Percentiles rank a stretch among this genome's conserved stretches.
Conservation (phyloP, 2,888 invertebrate species). For the Campaea margaritaria region DNA sequence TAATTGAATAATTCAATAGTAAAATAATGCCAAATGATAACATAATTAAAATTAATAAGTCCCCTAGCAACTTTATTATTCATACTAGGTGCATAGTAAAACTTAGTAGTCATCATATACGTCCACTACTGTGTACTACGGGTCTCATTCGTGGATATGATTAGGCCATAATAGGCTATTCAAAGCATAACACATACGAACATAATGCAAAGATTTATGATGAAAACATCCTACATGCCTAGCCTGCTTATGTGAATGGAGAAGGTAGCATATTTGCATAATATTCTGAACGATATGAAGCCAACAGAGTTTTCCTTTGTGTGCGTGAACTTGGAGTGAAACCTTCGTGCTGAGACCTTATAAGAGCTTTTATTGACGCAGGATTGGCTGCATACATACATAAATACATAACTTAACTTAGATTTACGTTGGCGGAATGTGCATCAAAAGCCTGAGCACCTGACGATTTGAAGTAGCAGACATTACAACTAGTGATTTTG, state of each 20-base stretch:
- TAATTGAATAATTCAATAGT: no score
- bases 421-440: not conserved
- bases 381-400: slow-evolving; percentile 14
- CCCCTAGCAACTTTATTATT: no score
- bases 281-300: slow-evolving; percentile 58
- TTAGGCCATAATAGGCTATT: no score
- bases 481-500: no score
- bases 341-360: slow-evolving; percentile 44
- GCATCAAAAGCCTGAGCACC: not conserved
- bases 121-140: no score
- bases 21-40: no score
- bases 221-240: slow-evolving; percentile 55
- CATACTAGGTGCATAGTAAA: no score
- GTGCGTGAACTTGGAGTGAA: slow-evolving; percentile 49
- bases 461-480: no score
- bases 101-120: no score
- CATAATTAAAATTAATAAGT: no score
- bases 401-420: no score
- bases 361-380: slow-evolving; percentile 43
- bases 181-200: not conserved
- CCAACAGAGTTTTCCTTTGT: slow-evolving; percentile 55
- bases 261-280: slow-evolving; percentile 60
- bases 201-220: slow-evolving; percentile 56
- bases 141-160: no score
- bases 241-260: slow-evolving; percentile 57